phyloP scores from a whole-genome alignment of 2,797 vertebrate genomes.

The Sparidentex hasta region DNA sequence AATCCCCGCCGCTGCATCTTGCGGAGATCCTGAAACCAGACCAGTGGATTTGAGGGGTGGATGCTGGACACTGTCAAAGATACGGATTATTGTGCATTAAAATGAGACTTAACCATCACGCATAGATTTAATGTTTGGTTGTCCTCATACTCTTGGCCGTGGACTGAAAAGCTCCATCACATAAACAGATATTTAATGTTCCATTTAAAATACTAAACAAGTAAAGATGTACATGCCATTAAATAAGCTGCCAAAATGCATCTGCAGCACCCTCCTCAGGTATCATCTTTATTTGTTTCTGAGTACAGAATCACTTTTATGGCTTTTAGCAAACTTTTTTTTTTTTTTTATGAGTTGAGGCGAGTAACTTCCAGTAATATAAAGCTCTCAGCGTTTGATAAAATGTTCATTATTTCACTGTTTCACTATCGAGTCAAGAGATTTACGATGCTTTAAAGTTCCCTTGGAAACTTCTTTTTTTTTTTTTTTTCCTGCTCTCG shows the following conservation, averaged over 20 bases:
- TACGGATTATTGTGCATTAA: not conserved
- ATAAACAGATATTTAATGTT: not conserved
- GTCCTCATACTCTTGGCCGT: not conserved
- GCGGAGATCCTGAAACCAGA: not conserved
- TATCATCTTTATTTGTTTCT: not conserved
- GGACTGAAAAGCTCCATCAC: not conserved
- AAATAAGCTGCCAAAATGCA: not conserved
- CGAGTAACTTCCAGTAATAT: conserved; percentile 41
- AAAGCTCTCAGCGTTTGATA: conserved; percentile 61
- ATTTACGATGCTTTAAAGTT: conserved; percentile 68
- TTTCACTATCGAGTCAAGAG: conserved; percentile 49
- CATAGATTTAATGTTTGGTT: no score
- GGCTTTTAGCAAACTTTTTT: conserved; percentile 43
- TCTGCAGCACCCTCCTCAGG: conserved; percentile 1
- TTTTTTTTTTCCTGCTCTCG: not conserved
- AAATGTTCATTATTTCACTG: conserved; percentile 68
- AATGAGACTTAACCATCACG: not conserved
- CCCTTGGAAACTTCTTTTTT: conserved; percentile 22
- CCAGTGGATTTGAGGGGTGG: no score
- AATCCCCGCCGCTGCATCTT: not conserved
- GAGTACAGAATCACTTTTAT: conserved; percentile 21
- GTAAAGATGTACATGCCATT: not conserved
- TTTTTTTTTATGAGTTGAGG: conserved; percentile 19
- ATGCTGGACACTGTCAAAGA: not conserved
- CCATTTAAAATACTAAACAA: not conserved